A percentile compares a stretch with the other conserved stretches of the same genome.
phyloP scores from a whole-genome alignment of 2,888 invertebrate species.

The Mechanitis messenoides region DNA sequence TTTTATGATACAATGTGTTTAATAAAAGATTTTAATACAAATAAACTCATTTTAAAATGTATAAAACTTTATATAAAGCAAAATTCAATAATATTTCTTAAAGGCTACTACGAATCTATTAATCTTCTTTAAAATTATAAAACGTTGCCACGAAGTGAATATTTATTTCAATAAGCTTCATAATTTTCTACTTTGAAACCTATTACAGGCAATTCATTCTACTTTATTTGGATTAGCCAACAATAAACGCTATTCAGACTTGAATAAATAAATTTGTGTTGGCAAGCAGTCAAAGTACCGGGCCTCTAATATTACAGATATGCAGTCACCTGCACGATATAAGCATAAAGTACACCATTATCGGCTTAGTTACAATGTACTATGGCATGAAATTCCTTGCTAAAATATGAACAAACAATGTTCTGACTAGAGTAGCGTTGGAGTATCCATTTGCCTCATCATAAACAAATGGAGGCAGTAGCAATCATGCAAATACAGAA shows the following conservation, averaged over 20 bases:
- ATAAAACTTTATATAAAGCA: no score
- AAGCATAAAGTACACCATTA: conserved; percentile 10
- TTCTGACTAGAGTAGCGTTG: conserved; percentile 10
- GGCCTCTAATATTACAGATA: conserved; percentile 21
- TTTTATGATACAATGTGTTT: no score
- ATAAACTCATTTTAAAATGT: no score
- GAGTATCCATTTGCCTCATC: conserved; percentile 29
- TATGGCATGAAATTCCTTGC: conserved; percentile 12
- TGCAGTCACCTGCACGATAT: conserved; percentile 16
- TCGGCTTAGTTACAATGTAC: conserved; percentile 5
- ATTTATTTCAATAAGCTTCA: no score
- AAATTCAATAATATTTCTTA: no score
- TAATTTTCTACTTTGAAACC: no score
- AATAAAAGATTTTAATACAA: no score
- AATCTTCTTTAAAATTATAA: no score
- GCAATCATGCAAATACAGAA: conserved; percentile 47
- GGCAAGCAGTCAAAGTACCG: conserved; percentile 20
- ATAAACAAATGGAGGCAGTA: conserved; percentile 37
- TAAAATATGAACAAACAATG: background rate
- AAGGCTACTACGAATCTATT: no score
- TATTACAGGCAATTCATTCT: no score
- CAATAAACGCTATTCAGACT: conserved; percentile 20
- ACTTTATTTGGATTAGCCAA: conserved; percentile 18
- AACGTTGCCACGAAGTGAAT: no score
- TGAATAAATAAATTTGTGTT: conserved; percentile 30